Percentiles rank a stretch among this genome's conserved stretches.
These are phyloP conservation scores for Melanerpes formicivorus DNA, from an alignment of 2,113 vertebrate species.

Conservation along the genomic window DNA sequence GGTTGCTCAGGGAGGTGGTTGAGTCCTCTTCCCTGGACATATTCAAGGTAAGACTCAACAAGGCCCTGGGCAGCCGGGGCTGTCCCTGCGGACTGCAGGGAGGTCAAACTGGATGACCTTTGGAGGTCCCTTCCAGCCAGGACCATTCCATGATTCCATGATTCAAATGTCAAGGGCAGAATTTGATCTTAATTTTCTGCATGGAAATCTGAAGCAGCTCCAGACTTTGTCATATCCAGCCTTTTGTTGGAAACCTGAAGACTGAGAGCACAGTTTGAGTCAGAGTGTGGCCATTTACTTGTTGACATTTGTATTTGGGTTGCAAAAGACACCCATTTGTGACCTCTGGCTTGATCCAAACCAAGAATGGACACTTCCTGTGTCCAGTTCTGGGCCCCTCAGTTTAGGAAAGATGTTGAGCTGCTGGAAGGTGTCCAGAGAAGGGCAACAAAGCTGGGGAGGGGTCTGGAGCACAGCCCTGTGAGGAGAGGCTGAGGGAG, in stretches of 20 bases:
- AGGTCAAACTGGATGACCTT: too few relatives aligned
- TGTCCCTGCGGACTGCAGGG: too few relatives aligned
- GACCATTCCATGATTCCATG: not conserved
- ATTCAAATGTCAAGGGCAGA: not conserved
- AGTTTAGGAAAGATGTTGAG: too few relatives aligned
- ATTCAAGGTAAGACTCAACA: too few relatives aligned
- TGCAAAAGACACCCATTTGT: not conserved
- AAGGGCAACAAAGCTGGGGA: too few relatives aligned
- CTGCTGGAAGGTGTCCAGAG: too few relatives aligned
- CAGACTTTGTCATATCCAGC: not conserved
- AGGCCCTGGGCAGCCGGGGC: too few relatives aligned
- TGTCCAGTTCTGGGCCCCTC: not conserved
- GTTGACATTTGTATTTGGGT: not conserved
- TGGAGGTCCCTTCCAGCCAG: too few relatives aligned
- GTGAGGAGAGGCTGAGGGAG: too few relatives aligned
- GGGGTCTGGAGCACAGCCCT: too few relatives aligned
- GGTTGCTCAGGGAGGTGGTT: too few relatives aligned
- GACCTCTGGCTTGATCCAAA: not conserved
- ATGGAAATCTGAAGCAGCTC: constrained; percentile 10
- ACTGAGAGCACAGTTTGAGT: not conserved
- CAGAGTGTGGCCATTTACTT: not conserved
- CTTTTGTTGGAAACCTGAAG: not conserved
- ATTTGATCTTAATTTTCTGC: not conserved
- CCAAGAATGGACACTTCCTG: not conserved
- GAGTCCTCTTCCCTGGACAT: too few relatives aligned